Conservation (phyloP, 2,113 vertebrate species). For the Acanthisitta chloris region DNA sequence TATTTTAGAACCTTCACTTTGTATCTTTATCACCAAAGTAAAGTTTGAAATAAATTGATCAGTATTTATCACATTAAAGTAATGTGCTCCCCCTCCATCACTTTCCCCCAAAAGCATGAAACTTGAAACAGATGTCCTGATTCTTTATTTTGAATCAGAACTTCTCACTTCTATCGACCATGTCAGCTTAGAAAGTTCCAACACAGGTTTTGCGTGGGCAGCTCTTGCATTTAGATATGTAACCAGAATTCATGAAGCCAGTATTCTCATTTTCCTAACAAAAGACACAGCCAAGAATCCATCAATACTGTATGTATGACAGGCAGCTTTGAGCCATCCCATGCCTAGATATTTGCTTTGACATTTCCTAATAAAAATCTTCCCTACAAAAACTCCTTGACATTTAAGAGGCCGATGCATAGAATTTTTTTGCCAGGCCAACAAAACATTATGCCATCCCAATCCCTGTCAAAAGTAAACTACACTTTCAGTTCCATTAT, state of each 20-base stretch:
- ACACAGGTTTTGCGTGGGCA: slow-evolving; percentile 60
- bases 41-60: slow-evolving; percentile 34
- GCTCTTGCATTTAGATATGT: slow-evolving; percentile 39
- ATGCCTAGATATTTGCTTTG: slow-evolving; percentile 37
- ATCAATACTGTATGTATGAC: slow-evolving; percentile 25
- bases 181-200: slow-evolving; percentile 49
- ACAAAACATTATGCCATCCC: neutral
- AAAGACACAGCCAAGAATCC: slow-evolving; percentile 63
- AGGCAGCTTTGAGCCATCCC: slow-evolving; percentile 47
- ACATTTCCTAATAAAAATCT: slow-evolving; percentile 51
- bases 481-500: neutral
- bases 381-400: neutral
- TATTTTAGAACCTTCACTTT: neutral
- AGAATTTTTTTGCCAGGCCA: slow-evolving; percentile 7
- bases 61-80: slow-evolving; percentile 15
- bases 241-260: slow-evolving; percentile 43
- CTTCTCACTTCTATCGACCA: slow-evolving; percentile 54
- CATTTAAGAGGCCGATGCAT: neutral
- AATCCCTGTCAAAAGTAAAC: neutral
- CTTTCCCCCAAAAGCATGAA: neutral
- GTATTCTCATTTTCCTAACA: slow-evolving; percentile 66
- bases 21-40: neutral
- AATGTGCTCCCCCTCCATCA: neutral
- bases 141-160: slow-evolving; percentile 64
- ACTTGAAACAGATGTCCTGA: slow-evolving; percentile 60